Evolutionary conservation across 1,140 invertebrate species (phyloP), one percentile per base, ranked within the genome.

Genomic region (Phenacoccus solenopsis): DNA sequence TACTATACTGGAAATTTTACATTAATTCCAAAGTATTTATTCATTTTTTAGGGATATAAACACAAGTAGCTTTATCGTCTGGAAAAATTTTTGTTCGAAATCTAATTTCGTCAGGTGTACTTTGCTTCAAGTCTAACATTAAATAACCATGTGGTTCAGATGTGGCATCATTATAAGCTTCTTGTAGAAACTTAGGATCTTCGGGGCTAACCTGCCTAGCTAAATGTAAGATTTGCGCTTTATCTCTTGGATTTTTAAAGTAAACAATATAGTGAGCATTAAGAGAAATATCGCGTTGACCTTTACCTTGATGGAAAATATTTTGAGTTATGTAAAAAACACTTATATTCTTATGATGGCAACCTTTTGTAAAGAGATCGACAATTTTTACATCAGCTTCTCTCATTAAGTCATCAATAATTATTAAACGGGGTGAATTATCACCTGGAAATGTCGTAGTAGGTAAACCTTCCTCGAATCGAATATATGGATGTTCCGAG

Each of bases 291-390:
- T n/a, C n/a, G n/a, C n/a, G n/a, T n/a, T n/a, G n/a, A n/a, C n/a
- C n/a, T n/a, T n/a, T n/a, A n/a, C n/a, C n/a, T n/a, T n/a, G n/a
- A n/a, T n/a, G n/a, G n/a, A n/a, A n/a, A n/a, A n/a, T n/a, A 72
- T 79, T 80, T 75, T 80, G 78, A 27, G 78, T 78, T 67, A 79
- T 77, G 68, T 76, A 80, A 73, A 80, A 78, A 27, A 79, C 78
- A 73, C 76, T 79, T 20, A 79, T 70, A 71, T 80, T 80, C 70
- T 75, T 69, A 70, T 78, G 74, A 74, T 80, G 76, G 73, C 75
- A 76, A 9, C 75, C 76, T 76, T 80, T 78, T 9, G 78, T 79
- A 73, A 79, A 80, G n/a, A 81, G 74, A 74, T 80, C 77, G 0
- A 76, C 76, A 68, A 80, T 81, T n/a, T n/a, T n/a, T n/a, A n/a